Evolutionary conservation across 2,797 vertebrate species (phyloP).

Genomic region (Pipistrellus nathusii): DNA sequence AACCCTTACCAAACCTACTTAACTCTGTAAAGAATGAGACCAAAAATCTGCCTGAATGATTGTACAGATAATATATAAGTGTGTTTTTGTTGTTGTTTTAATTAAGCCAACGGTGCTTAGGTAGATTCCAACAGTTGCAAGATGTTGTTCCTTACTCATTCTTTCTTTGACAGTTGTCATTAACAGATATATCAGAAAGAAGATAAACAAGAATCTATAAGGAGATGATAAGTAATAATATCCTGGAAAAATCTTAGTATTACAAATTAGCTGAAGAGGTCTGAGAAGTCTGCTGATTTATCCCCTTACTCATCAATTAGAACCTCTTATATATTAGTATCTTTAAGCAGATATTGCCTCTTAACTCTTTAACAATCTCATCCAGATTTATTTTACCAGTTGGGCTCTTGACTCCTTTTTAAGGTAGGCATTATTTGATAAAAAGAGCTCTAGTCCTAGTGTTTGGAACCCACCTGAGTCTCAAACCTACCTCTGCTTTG

Average conservation of each 20-base stretch:
- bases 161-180: conserved; percentile 36
- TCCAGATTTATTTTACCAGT: background rate
- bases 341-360: background rate
- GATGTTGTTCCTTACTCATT: background rate
- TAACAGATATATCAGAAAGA: conserved; percentile 9
- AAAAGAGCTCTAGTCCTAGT: background rate
- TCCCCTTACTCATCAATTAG: background rate
- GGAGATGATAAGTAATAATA: conserved; percentile 39
- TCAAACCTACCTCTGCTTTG: conserved; percentile 1
- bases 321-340: background rate
- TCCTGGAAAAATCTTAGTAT: background rate
- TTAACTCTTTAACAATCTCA: background rate
- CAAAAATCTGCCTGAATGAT: background rate
- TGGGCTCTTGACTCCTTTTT: background rate
- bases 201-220: background rate
- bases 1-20: background rate
- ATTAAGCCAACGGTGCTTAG: background rate
- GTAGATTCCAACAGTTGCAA: background rate
- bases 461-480: background rate
- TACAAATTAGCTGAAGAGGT: background rate
- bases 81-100: background rate
- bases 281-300: background rate
- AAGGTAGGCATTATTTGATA: background rate
- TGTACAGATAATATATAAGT: background rate
- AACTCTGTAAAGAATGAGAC: background rate